Evolutionary conservation across 2,797 vertebrate species (phyloP).

Genomic region (Sebastes aleutianus): DNA sequence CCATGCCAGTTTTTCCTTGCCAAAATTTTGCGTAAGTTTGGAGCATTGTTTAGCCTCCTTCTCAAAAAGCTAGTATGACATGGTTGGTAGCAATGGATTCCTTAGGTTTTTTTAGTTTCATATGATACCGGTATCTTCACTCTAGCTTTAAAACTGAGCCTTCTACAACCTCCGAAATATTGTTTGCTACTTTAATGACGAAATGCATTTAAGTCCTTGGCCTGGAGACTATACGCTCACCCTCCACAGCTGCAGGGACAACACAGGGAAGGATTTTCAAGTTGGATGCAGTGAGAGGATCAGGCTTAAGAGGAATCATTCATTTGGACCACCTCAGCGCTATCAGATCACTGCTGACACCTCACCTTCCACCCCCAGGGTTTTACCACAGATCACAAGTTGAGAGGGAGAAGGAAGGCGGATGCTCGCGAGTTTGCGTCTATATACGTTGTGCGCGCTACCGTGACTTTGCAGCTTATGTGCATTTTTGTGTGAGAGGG

Average conservation of each 20-base stretch:
- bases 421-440: constrained; percentile 12
- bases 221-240: constrained; percentile 38
- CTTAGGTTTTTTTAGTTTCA: not conserved
- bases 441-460: not conserved
- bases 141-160: not conserved
- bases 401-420: constrained; percentile 20
- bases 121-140: not conserved
- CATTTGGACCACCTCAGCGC: constrained; percentile 67
- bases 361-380: constrained; percentile 57
- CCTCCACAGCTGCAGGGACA: constrained; percentile 37
- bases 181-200: not conserved
- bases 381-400: constrained; percentile 62
- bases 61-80: not conserved
- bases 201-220: constrained; percentile 18
- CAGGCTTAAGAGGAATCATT: constrained; percentile 59
- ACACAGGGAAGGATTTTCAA: constrained; percentile 42
- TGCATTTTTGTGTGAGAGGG: not conserved
- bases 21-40: not conserved
- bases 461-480: not conserved
- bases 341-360: constrained; percentile 74
- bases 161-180: not conserved
- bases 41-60: not conserved
- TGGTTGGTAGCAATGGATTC: not conserved
- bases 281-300: constrained; percentile 57
- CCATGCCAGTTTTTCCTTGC: not conserved